Percentiles rank a stretch among this genome's conserved stretches.
These are phyloP conservation scores for Rhinichthys osculus DNA, from an alignment of 2,797 vertebrate species.

Conservation along the genomic window DNA sequence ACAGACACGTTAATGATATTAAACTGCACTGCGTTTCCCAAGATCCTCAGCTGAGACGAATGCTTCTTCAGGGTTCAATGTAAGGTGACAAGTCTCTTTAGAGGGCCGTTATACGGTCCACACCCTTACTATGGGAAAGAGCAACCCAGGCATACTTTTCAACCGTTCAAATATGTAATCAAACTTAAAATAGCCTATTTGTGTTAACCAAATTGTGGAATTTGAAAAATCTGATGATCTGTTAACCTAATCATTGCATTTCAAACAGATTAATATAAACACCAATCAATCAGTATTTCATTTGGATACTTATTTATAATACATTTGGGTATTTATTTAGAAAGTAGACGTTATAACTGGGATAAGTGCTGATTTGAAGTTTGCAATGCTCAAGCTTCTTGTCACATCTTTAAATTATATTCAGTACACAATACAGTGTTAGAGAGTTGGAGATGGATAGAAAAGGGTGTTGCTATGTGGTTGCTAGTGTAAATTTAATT, in stretches of 20 bases:
- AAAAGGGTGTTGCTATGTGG: no score
- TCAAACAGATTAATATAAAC: background rate
- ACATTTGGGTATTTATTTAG: background rate
- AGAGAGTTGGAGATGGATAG: no score
- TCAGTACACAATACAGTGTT: no score
- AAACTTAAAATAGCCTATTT: background rate
- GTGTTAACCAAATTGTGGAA: background rate
- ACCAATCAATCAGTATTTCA: no score
- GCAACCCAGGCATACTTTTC: background rate
- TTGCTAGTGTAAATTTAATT: background rate
- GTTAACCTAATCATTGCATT: background rate
- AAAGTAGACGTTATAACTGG: background rate
- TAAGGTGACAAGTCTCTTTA: background rate
- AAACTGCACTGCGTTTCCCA: background rate
- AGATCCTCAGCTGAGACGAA: slow-evolving; percentile 13
- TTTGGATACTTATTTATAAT: no score
- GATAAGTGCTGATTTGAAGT: background rate
- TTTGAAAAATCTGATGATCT: background rate
- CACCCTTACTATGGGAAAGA: slow-evolving; percentile 10
- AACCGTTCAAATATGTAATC: background rate
- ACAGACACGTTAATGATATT: background rate
- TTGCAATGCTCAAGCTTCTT: no score
- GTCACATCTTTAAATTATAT: no score
- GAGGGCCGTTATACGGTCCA: background rate
- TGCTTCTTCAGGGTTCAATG: background rate